phyloP scores from a whole-genome alignment of 2,797 vertebrate species.

The Gephyroberyx darwinii region DNA sequence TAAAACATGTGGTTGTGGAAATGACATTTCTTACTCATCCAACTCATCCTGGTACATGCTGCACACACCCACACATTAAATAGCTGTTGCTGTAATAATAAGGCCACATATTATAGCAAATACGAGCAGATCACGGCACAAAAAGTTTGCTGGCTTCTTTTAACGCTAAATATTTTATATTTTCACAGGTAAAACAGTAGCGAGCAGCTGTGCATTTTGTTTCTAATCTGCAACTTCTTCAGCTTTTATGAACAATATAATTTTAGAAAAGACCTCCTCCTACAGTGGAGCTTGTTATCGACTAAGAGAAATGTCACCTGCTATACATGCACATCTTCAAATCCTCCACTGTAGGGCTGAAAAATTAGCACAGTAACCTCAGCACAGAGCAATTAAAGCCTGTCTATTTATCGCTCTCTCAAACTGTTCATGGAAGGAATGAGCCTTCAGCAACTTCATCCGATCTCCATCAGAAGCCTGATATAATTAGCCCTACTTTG shows the following conservation, averaged over 20 bases:
- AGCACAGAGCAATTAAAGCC: conserved; percentile 62
- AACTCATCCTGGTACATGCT: conserved; percentile 2
- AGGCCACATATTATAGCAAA: conserved; percentile 22
- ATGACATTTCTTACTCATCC: conserved; percentile 35
- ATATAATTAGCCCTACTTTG: conserved; percentile 71
- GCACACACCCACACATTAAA: conserved; percentile 5
- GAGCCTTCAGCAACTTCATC: conserved; percentile 54
- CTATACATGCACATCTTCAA: conserved; percentile 23
- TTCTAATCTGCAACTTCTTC: conserved; percentile 9
- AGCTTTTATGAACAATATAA: conserved; percentile 19
- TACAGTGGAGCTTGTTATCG: conserved; percentile 48
- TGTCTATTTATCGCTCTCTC: conserved; percentile 58
- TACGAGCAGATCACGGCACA: conserved; percentile 26
- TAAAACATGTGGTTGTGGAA: conserved; percentile 4
- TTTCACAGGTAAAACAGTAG: conserved; percentile 26
- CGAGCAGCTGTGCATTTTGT: conserved; percentile 21
- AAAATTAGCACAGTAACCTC: conserved; percentile 55
- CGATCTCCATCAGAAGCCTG: conserved; percentile 61
- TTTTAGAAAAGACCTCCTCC: conserved; percentile 20
- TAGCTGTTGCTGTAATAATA: conserved; percentile 56
- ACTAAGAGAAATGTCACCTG: conserved; percentile 53
- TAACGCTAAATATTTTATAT: conserved; percentile 42
- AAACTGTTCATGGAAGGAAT: conserved; percentile 44
- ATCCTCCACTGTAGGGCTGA: conserved; percentile 27
- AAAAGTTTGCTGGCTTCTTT: conserved; percentile 44